Percentiles rank a stretch among this genome's conserved stretches.
Evolutionary conservation across 2,797 vertebrate genomes (phyloP).

Genomic region (Hephaestus fuliginosus): DNA sequence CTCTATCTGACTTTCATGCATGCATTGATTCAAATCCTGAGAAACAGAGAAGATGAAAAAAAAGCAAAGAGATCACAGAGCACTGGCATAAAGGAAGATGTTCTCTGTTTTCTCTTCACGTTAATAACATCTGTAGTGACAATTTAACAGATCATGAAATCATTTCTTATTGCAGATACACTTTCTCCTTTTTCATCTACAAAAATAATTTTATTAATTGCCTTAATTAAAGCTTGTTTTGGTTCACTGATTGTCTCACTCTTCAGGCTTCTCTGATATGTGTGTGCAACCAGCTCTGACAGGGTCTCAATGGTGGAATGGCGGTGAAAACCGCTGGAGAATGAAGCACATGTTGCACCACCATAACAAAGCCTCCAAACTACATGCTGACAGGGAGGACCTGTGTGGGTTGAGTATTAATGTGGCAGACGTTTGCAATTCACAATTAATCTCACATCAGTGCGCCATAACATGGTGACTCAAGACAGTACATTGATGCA

Average conservation of each 20-base stretch:
- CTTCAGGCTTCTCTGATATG: not conserved
- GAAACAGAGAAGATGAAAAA: not conserved
- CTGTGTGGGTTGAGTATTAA: not conserved
- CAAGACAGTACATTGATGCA: not conserved
- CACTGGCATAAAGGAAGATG: not conserved
- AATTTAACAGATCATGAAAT: not conserved
- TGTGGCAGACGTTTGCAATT: not conserved
- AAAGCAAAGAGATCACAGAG: not conserved
- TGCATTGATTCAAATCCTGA: not conserved
- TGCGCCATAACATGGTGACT: constrained; percentile 8
- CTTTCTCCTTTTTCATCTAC: not conserved
- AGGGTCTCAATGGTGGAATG: not conserved
- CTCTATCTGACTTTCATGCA: not conserved
- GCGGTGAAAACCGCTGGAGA: not conserved
- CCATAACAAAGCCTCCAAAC: constrained; percentile 18
- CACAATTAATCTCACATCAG: constrained; percentile 24
- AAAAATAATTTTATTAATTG: constrained; percentile 21
- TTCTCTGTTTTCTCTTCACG: not conserved
- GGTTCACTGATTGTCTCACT: constrained; percentile 16
- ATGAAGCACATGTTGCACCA: not conserved
- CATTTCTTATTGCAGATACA: not conserved
- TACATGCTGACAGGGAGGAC: constrained; percentile 15
- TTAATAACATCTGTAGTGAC: not conserved
- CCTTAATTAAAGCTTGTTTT: constrained; percentile 41
- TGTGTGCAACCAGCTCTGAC: constrained; percentile 6